These are phyloP conservation scores for Folsomia candida DNA, from an alignment of 2,888 invertebrate genomes.

Conservation along the genomic window DNA sequence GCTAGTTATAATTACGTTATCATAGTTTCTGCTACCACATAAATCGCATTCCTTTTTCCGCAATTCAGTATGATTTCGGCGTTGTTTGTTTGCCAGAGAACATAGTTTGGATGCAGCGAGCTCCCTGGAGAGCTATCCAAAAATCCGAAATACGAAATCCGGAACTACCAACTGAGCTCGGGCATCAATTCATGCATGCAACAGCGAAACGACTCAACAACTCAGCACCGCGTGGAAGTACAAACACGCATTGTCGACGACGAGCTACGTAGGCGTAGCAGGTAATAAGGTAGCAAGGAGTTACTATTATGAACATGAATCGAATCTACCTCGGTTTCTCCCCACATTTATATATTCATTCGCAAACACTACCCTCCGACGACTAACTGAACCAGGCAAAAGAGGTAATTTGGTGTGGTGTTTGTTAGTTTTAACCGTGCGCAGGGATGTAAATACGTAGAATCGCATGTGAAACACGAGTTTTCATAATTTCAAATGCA, in stretches of 20 bases:
- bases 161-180: conserved; percentile 1
- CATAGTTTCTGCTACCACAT: too few species aligned
- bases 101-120: background rate
- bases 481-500: too few species aligned
- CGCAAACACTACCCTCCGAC: too few species aligned
- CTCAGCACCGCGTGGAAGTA: background rate
- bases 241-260: too few species aligned
- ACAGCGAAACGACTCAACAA: background rate
- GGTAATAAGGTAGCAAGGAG: too few species aligned
- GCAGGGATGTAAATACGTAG: too few species aligned
- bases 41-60: too few species aligned
- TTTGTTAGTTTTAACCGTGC: background rate
- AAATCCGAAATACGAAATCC: conserved; percentile 4
- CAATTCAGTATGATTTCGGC: too few species aligned
- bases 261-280: too few species aligned
- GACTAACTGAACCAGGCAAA: background rate
- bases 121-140: conserved; percentile 4
- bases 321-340: background rate
- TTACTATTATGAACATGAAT: background rate
- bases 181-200: background rate
- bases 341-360: background rate
- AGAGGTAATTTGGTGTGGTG: background rate
- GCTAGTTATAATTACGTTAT: too few species aligned
- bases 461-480: too few species aligned
- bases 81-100: too few species aligned